Evolutionary conservation across 2,888 invertebrate species (phyloP).

Genomic region (Drosophila planitibia): DNA sequence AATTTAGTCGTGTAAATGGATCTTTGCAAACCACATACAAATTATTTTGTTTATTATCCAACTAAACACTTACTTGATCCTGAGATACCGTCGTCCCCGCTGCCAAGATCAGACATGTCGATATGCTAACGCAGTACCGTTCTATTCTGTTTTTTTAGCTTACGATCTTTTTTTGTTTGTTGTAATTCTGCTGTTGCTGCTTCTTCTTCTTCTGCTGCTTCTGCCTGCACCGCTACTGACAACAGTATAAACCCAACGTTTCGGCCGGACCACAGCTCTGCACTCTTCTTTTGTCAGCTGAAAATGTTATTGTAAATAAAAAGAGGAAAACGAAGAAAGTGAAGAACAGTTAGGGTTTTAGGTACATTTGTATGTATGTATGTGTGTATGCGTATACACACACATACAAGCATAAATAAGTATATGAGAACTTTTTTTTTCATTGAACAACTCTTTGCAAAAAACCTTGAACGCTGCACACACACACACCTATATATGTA

Average conservation of each 20-base stretch:
- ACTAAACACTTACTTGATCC: conserved; percentile 90
- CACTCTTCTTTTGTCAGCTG: conserved; percentile 7
- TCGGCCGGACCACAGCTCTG: conserved; percentile 34
- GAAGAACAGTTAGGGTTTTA: neutral
- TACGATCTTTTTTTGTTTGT: neutral
- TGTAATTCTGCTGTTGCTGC: neutral
- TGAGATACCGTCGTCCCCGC: conserved; percentile 92
- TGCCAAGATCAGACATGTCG: conserved; percentile 91
- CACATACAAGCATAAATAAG: conserved; percentile 1
- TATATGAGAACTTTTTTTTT: conserved; percentile 21
- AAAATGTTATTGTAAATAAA: conserved; percentile 5
- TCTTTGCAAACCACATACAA: neutral
- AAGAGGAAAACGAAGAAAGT: neutral
- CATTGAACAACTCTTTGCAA: conserved; percentile 40
- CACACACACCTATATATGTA: conserved; percentile 1
- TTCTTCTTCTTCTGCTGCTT: neutral
- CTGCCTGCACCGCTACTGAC: conserved; percentile 16
- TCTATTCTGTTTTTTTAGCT: neutral
- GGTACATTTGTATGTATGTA: neutral
- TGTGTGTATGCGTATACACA: neutral
- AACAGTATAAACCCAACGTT: conserved; percentile 31
- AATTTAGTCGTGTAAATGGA: neutral
- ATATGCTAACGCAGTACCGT: conserved; percentile 6
- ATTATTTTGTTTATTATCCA: neutral
- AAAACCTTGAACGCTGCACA: conserved; percentile 58